Evolutionary conservation across 2,113 vertebrate species (phyloP).

Genomic region (Ictidomys tridecemlineatus): DNA sequence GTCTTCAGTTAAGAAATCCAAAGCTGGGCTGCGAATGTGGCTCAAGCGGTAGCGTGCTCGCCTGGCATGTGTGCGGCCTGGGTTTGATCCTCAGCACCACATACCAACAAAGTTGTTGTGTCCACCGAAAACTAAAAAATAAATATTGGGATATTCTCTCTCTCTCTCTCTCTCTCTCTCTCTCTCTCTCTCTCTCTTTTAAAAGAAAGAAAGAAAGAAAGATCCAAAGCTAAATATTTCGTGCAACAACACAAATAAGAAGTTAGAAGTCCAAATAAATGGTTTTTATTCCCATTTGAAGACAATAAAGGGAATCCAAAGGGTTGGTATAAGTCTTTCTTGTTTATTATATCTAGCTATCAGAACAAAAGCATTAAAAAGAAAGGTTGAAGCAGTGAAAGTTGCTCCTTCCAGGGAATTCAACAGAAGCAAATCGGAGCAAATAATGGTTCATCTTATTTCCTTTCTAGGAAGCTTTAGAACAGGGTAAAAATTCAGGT

Average conservation of each 20-base stretch:
- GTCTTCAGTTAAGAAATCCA: background rate
- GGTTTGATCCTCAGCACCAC: too few species aligned
- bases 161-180: too few species aligned
- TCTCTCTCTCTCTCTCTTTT: too few species aligned
- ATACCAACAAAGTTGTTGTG: too few species aligned
- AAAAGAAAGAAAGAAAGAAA: background rate
- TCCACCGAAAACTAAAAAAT: too few species aligned
- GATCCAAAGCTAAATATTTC: slow-evolving; percentile 19
- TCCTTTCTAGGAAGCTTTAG: slow-evolving; percentile 26
- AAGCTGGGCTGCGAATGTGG: too few species aligned
- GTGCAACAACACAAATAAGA: slow-evolving; percentile 10
- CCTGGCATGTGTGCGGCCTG: too few species aligned
- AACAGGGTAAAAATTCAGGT: slow-evolving; percentile 38
- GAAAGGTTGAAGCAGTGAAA: slow-evolving; percentile 13
- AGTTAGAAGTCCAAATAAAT: slow-evolving; percentile 6
- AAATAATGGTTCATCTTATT: background rate
- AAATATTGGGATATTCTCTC: too few species aligned
- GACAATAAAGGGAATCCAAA: slow-evolving; percentile 13
- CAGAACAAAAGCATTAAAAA: slow-evolving; percentile 39
- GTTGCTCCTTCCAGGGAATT: background rate
- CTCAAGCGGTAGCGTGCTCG: too few species aligned
- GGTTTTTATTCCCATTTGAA: slow-evolving; percentile 48
- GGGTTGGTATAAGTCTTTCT: slow-evolving; percentile 13
- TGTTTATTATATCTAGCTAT: slow-evolving; percentile 17
- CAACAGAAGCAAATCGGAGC: background rate